Conservation (phyloP, 2,797 vertebrate species). For the Amniataba percoides region DNA sequence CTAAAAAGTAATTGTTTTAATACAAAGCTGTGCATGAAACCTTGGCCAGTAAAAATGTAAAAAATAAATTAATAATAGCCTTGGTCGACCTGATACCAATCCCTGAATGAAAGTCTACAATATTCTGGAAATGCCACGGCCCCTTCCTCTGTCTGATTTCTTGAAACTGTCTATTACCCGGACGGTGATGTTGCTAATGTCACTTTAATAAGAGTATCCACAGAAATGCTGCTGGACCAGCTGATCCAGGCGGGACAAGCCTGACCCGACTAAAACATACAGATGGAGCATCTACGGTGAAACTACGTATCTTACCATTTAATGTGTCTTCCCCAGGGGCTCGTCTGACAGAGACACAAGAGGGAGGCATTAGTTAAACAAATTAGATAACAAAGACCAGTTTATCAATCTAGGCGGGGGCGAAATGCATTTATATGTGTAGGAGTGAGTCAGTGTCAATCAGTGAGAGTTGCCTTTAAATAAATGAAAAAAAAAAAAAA, state of each 20-base stretch:
- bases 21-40: no score
- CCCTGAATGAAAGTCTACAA: no score
- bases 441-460: not conserved
- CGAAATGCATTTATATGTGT: not conserved
- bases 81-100: no score
- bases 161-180: not conserved
- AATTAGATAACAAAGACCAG: not conserved
- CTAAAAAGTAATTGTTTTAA: no score
- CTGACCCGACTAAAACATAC: not conserved
- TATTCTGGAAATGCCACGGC: not conserved
- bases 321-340: conserved; percentile 89
- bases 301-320: conserved; percentile 86
- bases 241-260: conserved; percentile 8
- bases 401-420: not conserved
- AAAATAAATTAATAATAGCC: no score
- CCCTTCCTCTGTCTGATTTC: not conserved
- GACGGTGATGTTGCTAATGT: no score
- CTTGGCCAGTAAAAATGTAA: no score
- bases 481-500: not conserved
- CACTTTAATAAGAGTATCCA: not conserved
- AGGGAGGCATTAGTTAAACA: conserved; percentile 5
- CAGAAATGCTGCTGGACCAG: conserved; percentile 19
- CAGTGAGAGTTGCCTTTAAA: not conserved
- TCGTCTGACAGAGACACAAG: conserved; percentile 75
- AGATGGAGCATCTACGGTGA: conserved; percentile 1